Base-by-base conservation (phyloP, 2,113 vertebrate genomes). In the Sturnira hondurensis region DNA sequence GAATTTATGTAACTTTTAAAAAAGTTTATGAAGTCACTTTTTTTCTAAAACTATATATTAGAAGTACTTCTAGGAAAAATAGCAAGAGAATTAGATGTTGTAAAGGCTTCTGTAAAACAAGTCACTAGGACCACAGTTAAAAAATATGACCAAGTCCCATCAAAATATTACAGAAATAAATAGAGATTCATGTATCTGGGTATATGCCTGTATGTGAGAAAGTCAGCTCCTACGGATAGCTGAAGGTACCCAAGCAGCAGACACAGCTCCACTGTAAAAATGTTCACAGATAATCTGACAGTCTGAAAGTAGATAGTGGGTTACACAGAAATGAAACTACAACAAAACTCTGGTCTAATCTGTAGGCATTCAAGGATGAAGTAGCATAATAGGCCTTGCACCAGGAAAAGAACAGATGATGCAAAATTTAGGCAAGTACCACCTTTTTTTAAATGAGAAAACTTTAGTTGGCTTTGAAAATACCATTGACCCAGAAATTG, bases 81-180 rank as follows among this genome's bases (percentile, higher is more conserved):
- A 76, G 33, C 33, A 88, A 88, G 58, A 92, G 20, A 83, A 50
- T 31, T 50, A n/a, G 15, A 19, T 83, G n/a, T 82, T 77, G 77
- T 28, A 50, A 41, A 92, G 28, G 1, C 8, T 9, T 93, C 28
- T 45, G 3, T 50, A 83, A 93, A 94, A 63, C 8, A 91, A 74
- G 20, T 91, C n/a, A 89, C 41, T 63, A 85, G 88, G 50, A 52
- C 22, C n/a, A 95, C 7, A 84, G 26, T 38, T 73, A 47, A 92
- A 82, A 94, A 89, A 45, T 38, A 82, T 52, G 28, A 93, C 67
- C 38, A 70, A 83, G 0, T 4, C 38, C 19, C 36, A 56, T 86
- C 41, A 84, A 84, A 86, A 58, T 80, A 54, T 36, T 65, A 11
- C 65, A 74, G 68, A 93, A 83, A 95, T 96, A 84, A 84, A 43